Conservation (phyloP, 2,113 vertebrate genomes). For the Campylomormyrus numenius region DNA sequence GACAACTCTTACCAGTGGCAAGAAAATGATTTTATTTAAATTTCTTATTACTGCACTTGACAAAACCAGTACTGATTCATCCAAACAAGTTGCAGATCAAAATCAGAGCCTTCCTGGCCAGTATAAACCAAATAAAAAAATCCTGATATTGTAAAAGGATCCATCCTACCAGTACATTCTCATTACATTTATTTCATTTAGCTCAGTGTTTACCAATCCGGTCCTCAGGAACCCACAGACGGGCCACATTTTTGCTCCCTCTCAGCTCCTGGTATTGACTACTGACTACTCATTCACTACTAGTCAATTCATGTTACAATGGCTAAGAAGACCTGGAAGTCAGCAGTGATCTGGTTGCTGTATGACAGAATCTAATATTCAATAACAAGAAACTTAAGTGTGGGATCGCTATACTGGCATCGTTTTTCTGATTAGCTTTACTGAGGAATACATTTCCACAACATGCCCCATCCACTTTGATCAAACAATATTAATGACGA, state of each 20-base stretch:
- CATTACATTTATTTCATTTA: not conserved
- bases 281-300: too few relatives aligned
- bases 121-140: not conserved
- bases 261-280: not conserved
- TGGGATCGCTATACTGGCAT: not conserved
- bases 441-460: constrained; percentile 12
- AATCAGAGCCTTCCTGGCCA: not conserved
- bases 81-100: not conserved
- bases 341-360: not conserved
- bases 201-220: not conserved
- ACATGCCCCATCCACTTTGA: constrained; percentile 18
- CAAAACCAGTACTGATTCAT: not conserved
- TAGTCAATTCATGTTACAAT: not conserved
- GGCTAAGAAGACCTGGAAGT: not conserved
- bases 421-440: constrained; percentile 19
- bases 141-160: not conserved
- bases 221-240: not conserved
- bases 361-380: not conserved
- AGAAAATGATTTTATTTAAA: not conserved
- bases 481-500: constrained; percentile 25
- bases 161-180: not conserved
- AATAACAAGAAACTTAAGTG: not conserved
- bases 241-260: not conserved
- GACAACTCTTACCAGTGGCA: not conserved
- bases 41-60: not conserved